Evolutionary conservation across 2,797 vertebrate genomes (phyloP).

Genomic region (Pterois miles): DNA sequence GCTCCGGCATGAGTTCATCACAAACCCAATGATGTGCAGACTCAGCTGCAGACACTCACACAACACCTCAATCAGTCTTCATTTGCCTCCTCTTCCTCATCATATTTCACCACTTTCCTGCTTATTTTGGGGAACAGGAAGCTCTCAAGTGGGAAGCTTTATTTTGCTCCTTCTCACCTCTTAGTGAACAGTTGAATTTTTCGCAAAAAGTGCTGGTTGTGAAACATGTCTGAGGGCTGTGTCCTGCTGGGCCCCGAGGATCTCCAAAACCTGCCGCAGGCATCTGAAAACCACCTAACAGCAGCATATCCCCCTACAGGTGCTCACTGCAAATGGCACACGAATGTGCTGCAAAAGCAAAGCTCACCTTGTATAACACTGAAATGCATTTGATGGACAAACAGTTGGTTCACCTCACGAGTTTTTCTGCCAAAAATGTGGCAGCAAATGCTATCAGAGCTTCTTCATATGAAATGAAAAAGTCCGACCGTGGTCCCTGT

Average conservation of each 20-base stretch:
- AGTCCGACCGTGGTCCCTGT: constrained; percentile 16
- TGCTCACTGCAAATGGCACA: constrained; percentile 22
- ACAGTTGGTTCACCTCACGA: constrained; percentile 18
- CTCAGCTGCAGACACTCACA: constrained; percentile 65
- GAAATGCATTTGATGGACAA: constrained; percentile 15
- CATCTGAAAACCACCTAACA: constrained; percentile 9
- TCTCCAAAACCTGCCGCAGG: constrained; percentile 23
- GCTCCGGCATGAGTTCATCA: constrained; percentile 62
- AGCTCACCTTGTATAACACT: constrained; percentile 2
- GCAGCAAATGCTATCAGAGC: constrained; percentile 19
- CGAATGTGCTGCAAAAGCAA: constrained; percentile 21
- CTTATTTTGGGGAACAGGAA: constrained; percentile 30
- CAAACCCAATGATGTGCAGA: constrained; percentile 58
- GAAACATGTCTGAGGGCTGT: constrained; percentile 25
- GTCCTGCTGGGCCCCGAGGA: constrained; percentile 21
- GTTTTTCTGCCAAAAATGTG: not conserved
- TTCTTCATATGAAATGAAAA: constrained; percentile 36
- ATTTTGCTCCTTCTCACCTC: constrained; percentile 13
- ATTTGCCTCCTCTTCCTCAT: constrained; percentile 64
- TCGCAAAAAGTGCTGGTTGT: constrained; percentile 1
- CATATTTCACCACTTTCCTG: constrained; percentile 41
- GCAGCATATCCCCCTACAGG: constrained; percentile 18
- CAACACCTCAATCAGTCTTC: constrained; percentile 76
- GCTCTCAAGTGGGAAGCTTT: constrained; percentile 38
- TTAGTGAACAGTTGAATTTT: constrained; percentile 12